A percentile compares a stretch with the other conserved stretches of the same genome.
Conservation (phyloP, 2,113 vertebrate species). For the Drymodes brunneopygia region DNA sequence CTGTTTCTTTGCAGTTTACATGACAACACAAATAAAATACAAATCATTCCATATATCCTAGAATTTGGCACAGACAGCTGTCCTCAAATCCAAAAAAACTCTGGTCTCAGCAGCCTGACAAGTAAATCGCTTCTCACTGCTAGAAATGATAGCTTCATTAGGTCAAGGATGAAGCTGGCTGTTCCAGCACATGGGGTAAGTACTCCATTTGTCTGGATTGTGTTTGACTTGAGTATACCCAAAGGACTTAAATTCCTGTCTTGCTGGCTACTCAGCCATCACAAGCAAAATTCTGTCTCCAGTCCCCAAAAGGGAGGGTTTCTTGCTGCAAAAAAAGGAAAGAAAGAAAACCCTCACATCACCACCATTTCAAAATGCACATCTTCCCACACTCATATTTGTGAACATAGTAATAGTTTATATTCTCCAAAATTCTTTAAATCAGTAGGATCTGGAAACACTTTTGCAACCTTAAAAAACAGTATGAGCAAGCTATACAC, state of each 20-base stretch:
- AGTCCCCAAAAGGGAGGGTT: background rate
- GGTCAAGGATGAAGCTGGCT: slow-evolving; percentile 38
- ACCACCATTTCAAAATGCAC: background rate
- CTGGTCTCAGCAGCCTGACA: slow-evolving; percentile 26
- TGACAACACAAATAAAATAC: background rate
- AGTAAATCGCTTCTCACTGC: slow-evolving; percentile 19
- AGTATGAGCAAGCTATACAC: background rate
- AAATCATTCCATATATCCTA: background rate
- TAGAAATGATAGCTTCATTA: slow-evolving; percentile 38
- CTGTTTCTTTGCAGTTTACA: background rate
- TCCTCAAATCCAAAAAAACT: background rate
- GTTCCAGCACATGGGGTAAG: slow-evolving; percentile 25
- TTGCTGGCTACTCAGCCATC: background rate
- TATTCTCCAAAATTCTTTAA: background rate
- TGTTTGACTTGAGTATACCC: slow-evolving; percentile 8
- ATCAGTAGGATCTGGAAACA: background rate
- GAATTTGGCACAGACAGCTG: background rate
- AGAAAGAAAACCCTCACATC: background rate
- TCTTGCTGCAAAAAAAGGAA: background rate
- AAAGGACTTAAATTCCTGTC: slow-evolving; percentile 1
- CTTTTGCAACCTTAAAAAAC: background rate
- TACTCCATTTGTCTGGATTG: slow-evolving; percentile 38
- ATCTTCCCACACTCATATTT: background rate
- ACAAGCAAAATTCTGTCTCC: background rate
- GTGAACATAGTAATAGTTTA: background rate